A percentile compares a stretch with the other conserved stretches of the same genome.
phyloP scores from a whole-genome alignment of 2,797 vertebrate species.

The Eutrigla gurnardus region DNA sequence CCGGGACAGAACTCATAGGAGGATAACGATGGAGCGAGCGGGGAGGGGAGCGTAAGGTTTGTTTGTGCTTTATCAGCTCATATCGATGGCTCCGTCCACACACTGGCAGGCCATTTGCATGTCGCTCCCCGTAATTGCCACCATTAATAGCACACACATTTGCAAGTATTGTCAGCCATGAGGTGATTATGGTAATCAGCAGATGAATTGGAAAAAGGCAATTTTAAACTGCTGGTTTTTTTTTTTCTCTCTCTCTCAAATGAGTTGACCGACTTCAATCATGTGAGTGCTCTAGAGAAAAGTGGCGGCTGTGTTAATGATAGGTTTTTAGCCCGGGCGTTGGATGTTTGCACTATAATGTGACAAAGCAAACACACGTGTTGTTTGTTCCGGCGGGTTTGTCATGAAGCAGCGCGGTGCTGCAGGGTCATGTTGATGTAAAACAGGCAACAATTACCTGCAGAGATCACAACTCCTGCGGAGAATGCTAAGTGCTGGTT shows the following conservation, averaged over 20 bases:
- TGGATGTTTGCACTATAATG: constrained; percentile 40
- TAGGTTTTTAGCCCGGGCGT: constrained; percentile 52
- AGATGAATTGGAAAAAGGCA: constrained; percentile 64
- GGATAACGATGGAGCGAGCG: constrained; percentile 38
- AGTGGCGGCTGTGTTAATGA: constrained; percentile 66
- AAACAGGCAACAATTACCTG: constrained; percentile 83
- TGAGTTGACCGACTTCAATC: constrained; percentile 75
- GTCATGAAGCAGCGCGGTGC: constrained; percentile 12
- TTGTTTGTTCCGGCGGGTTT: constrained; percentile 49
- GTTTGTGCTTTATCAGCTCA: constrained; percentile 48
- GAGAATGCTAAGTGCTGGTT: constrained; percentile 76
- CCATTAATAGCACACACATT: constrained; percentile 79
- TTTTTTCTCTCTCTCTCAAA: constrained; percentile 33
- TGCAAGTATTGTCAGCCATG: constrained; percentile 78
- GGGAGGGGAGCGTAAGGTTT: constrained; percentile 33
- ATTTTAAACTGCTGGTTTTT: constrained; percentile 67
- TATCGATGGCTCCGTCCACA: constrained; percentile 51
- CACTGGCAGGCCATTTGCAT: constrained; percentile 70
- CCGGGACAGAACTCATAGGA: constrained; percentile 40
- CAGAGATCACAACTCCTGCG: constrained; percentile 61
- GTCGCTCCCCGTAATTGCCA: constrained; percentile 76
- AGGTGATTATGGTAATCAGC: constrained; percentile 83
- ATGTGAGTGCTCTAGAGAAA: constrained; percentile 35
- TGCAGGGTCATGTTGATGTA: constrained; percentile 74
- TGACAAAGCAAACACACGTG: constrained; percentile 27